phyloP scores from a whole-genome alignment of 2,888 invertebrate species.

The Sepiola atlantica region DNA sequence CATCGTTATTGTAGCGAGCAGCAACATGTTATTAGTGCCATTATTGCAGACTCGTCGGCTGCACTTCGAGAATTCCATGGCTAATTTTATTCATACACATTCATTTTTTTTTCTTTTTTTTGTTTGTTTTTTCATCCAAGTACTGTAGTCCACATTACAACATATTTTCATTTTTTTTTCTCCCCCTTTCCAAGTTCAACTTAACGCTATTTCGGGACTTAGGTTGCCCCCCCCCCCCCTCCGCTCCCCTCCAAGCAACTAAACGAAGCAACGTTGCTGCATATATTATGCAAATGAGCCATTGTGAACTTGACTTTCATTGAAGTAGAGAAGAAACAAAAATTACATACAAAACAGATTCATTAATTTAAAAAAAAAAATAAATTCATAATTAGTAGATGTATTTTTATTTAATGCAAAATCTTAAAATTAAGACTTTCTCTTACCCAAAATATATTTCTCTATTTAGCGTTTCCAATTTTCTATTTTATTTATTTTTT shows the following conservation, averaged over 20 bases:
- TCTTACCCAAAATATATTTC: neutral
- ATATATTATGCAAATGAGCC: slow-evolving; percentile 32
- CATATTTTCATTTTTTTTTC: neutral
- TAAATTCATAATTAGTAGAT: too few relatives aligned
- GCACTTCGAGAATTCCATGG: neutral
- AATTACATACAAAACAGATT: too few relatives aligned
- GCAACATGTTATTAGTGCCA: slow-evolving; percentile 16
- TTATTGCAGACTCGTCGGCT: neutral
- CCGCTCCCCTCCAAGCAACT: neutral
- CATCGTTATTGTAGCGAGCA: neutral
- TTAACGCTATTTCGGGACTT: neutral
- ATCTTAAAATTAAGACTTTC: too few relatives aligned
- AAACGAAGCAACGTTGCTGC: slow-evolving; percentile 14
- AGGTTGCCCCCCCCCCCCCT: neutral
- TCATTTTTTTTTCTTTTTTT: neutral
- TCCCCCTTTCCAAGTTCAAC: neutral
- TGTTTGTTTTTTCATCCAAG: neutral
- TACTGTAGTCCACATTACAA: neutral
- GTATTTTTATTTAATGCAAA: too few relatives aligned
- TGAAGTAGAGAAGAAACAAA: neutral
- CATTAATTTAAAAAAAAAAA: too few relatives aligned
- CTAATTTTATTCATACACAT: slow-evolving; percentile 15
- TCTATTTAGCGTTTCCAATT: neutral
- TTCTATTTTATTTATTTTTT: neutral
- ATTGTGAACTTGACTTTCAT: slow-evolving; percentile 21